Conservation (phyloP, 2,888 invertebrate genomes). For the Trilocha varians region DNA sequence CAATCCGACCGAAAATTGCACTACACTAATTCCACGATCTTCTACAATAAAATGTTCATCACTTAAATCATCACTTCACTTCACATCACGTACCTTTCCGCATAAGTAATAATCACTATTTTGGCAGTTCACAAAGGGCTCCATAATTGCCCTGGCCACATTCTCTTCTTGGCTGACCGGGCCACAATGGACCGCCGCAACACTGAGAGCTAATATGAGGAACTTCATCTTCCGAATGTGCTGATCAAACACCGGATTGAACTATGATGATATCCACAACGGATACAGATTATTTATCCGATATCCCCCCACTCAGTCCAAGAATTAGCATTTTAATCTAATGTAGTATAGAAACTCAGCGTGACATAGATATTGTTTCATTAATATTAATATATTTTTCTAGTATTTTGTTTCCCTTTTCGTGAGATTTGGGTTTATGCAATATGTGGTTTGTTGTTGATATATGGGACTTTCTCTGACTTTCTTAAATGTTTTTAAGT, state of each 20-base stretch:
- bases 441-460: constrained; percentile 16
- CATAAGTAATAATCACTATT: constrained; percentile 60
- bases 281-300: constrained; percentile 64
- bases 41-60: too few relatives aligned
- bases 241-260: constrained; percentile 46
- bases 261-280: constrained; percentile 55
- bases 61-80: constrained; percentile 14
- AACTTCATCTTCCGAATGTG: constrained; percentile 48
- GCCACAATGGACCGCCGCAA: constrained; percentile 37
- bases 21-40: too few relatives aligned
- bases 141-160: constrained; percentile 40
- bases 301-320: constrained; percentile 52
- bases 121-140: constrained; percentile 53
- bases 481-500: not conserved
- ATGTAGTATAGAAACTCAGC: constrained; percentile 45
- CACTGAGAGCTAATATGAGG: constrained; percentile 45
- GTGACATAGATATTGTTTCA: constrained; percentile 51
- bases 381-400: constrained; percentile 55
- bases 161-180: constrained; percentile 49
- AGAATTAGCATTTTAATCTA: constrained; percentile 58
- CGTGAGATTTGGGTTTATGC: constrained; percentile 33
- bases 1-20: too few relatives aligned
- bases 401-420: constrained; percentile 41
- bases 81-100: constrained; percentile 50
- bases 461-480: constrained; percentile 18